phyloP scores from a whole-genome alignment of 2,797 vertebrate genomes.

The Dendrocincla fuliginosa region DNA sequence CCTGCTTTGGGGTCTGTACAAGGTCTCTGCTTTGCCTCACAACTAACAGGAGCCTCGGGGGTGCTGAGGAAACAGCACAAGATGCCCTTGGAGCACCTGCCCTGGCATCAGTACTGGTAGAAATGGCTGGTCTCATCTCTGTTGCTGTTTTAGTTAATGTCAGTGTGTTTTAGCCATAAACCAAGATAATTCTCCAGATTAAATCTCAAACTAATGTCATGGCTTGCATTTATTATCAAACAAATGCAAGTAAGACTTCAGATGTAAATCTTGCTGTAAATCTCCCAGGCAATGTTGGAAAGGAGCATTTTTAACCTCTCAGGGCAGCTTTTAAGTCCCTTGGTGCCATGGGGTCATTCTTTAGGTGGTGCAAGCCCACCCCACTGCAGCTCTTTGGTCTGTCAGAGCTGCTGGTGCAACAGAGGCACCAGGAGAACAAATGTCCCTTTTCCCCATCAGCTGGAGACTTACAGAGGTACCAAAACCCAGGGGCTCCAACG shows the following conservation, averaged over 20 bases:
- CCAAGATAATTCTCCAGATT: not conserved
- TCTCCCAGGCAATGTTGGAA: accelerated
- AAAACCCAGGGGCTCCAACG: accelerated
- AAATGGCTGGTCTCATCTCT: not conserved
- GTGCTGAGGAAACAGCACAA: not conserved
- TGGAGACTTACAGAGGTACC: accelerated
- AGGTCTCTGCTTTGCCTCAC: not conserved
- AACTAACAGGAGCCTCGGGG: not conserved
- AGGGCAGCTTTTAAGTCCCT: not conserved
- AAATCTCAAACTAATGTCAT: accelerated
- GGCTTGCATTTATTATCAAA: not conserved
- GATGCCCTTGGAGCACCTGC: not conserved
- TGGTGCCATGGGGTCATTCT: not conserved
- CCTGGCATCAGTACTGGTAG: accelerated
- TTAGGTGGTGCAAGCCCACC: not conserved
- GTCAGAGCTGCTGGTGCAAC: not conserved
- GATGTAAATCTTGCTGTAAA: not conserved
- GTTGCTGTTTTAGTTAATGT: accelerated
- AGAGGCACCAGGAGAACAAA: not conserved
- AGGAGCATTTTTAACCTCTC: not conserved
- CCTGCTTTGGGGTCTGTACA: not conserved
- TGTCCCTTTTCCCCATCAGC: accelerated
- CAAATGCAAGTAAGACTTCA: accelerated
- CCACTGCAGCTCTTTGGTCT: not conserved
- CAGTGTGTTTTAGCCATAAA: not conserved